Evolutionary conservation across 2,113 vertebrate species (phyloP).

Genomic region (Ginglymostoma cirratum): DNA sequence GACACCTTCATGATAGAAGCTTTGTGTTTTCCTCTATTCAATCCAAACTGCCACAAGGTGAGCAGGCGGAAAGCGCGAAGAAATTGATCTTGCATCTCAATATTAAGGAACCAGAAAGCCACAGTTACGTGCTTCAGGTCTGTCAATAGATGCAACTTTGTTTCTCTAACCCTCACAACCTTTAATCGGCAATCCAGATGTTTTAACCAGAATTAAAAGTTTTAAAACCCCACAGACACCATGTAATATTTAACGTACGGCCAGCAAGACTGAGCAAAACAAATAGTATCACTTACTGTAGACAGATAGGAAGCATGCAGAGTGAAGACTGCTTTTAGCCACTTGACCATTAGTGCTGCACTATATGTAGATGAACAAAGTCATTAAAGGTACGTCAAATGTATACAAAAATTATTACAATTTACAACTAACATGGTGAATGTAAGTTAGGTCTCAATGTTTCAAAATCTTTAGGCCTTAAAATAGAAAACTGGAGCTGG

Average conservation of each 20-base stretch:
- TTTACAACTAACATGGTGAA: neutral
- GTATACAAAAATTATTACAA: neutral
- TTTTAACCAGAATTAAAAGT: neutral
- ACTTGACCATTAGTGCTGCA: slow-evolving; percentile 80
- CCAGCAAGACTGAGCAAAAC: neutral
- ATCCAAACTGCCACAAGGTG: slow-evolving; percentile 3
- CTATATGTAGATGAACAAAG: slow-evolving; percentile 50
- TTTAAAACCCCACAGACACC: neutral
- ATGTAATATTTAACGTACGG: neutral
- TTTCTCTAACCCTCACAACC: neutral
- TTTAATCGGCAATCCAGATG: neutral
- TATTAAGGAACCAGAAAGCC: neutral
- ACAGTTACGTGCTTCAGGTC: neutral
- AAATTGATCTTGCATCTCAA: slow-evolving; percentile 19
- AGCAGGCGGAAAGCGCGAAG: slow-evolving; percentile 19
- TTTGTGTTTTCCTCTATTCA: slow-evolving; percentile 32
- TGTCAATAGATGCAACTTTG: slow-evolving; percentile 9
- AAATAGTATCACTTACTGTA: slow-evolving; percentile 70
- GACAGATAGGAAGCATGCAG: slow-evolving; percentile 90
- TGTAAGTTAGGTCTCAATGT: neutral
- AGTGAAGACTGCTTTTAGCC: slow-evolving; percentile 83
- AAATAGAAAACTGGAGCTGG: neutral
- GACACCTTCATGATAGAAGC: neutral
- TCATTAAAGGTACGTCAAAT: neutral
- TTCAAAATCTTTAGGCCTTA: neutral